Evolutionary conservation across 53 echinoderm and acorn worm genomes (phyloP).

Genomic region (Crossaster papposus): DNA sequence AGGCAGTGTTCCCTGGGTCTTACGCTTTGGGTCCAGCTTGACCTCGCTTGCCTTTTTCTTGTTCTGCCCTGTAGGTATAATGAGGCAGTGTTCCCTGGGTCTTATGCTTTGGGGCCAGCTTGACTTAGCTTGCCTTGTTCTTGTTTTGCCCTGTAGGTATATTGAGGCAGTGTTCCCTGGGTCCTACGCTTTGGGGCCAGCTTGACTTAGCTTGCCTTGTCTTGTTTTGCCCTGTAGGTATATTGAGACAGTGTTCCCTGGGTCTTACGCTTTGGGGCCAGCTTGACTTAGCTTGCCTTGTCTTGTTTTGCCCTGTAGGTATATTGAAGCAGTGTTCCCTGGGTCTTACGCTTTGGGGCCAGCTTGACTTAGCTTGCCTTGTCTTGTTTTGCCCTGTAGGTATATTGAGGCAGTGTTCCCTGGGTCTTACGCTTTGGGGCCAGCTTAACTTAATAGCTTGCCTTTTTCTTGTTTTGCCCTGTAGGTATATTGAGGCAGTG

Average conservation of each 20-base stretch:
- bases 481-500: constrained; percentile 93
- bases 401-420: constrained; percentile 92
- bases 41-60: too few relatives aligned
- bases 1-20: constrained; percentile 87
- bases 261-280: constrained; percentile 60
- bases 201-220: too few relatives aligned
- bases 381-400: too few relatives aligned
- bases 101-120: constrained; percentile 48
- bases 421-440: constrained; percentile 41
- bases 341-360: constrained; percentile 66
- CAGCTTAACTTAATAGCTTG: too few relatives aligned
- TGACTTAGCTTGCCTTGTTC: too few relatives aligned
- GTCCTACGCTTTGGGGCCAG: constrained; percentile 50
- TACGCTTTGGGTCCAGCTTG: constrained; percentile 40
- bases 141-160: too few relatives aligned
- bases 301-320: too few relatives aligned
- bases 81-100: constrained; percentile 89
- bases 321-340: constrained; percentile 89
- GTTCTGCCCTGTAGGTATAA: too few relatives aligned
- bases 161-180: constrained; percentile 92
- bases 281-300: too few relatives aligned
- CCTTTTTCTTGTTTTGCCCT: too few relatives aligned
- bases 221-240: too few relatives aligned
- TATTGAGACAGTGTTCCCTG: constrained; percentile 89
- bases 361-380: too few relatives aligned